Percentiles rank a stretch among this genome's conserved stretches.
Conservation (phyloP, 2,888 invertebrate genomes). For the Chalcis sispes region DNA sequence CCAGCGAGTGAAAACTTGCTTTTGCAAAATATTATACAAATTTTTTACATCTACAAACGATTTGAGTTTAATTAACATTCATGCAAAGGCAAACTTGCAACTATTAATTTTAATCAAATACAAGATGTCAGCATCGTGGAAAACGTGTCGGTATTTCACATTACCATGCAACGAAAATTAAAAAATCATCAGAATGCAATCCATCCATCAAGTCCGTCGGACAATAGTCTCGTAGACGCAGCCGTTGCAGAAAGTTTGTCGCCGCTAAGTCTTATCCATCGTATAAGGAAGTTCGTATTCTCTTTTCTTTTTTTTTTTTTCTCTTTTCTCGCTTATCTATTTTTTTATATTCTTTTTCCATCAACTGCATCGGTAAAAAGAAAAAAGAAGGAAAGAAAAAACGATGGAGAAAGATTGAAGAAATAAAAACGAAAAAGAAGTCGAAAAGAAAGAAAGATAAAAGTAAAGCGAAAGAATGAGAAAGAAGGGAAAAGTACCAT, state of each 20-base stretch:
- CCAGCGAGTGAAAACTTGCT: too few relatives aligned
- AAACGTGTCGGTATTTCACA: too few relatives aligned
- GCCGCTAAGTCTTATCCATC: slow-evolving; percentile 10
- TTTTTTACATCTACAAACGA: too few relatives aligned
- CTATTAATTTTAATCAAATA: too few relatives aligned
- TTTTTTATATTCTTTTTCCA: background rate
- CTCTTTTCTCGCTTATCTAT: background rate
- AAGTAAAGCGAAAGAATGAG: background rate
- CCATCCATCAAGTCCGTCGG: background rate
- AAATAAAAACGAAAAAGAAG: background rate
- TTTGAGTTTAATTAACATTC: too few relatives aligned
- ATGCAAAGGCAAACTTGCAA: too few relatives aligned
- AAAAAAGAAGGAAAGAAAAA: background rate
- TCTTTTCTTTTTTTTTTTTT: background rate
- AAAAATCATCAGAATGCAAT: background rate
- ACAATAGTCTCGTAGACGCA: background rate
- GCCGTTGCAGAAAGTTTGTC: background rate
- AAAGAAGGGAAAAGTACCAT: slow-evolving; percentile 9
- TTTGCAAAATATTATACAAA: too few relatives aligned
- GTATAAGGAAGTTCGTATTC: slow-evolving; percentile 13
- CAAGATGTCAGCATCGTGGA: too few relatives aligned
- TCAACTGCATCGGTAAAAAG: background rate
- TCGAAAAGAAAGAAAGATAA: slow-evolving; percentile 10
- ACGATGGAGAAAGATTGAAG: too few relatives aligned
- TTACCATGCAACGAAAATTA: too few relatives aligned